Percentiles rank a stretch among this genome's conserved stretches.
phyloP scores from a whole-genome alignment of 2,113 vertebrate species.

The Eleginops maclovinus region DNA sequence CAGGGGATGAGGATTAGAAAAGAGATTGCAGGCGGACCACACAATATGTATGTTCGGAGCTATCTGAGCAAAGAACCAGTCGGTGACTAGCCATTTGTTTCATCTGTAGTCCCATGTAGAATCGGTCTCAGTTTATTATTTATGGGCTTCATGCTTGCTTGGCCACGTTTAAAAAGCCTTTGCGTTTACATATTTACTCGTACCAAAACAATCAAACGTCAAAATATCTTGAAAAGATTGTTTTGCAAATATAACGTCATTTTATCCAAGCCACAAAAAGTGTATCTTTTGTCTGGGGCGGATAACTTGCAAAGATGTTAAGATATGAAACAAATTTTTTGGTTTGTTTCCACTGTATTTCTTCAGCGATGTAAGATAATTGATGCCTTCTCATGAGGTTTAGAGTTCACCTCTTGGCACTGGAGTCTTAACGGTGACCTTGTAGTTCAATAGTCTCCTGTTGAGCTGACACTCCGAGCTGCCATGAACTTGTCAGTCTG shows the following conservation, averaged over 20 bases:
- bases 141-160: conserved; percentile 23
- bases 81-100: conserved; percentile 37
- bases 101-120: neutral
- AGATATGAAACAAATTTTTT: conserved; percentile 47
- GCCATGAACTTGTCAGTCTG: conserved; percentile 37
- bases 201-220: conserved; percentile 44
- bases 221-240: conserved; percentile 42
- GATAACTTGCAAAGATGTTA: conserved; percentile 30
- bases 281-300: conserved; percentile 36
- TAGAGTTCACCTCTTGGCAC: conserved; percentile 32
- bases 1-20: conserved; percentile 71
- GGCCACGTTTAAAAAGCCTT: conserved; percentile 12
- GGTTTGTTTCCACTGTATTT: conserved; percentile 39
- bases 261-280: conserved; percentile 34
- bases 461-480: conserved; percentile 35
- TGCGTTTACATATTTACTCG: conserved; percentile 38
- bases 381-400: conserved; percentile 38
- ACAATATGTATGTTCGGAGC: conserved; percentile 46
- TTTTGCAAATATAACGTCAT: conserved; percentile 45
- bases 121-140: conserved; percentile 20
- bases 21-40: conserved; percentile 60
- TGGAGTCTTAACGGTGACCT: conserved; percentile 47
- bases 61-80: conserved; percentile 40
- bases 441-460: conserved; percentile 30
- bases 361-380: conserved; percentile 27